A percentile compares a stretch with the other conserved stretches of the same genome.
Evolutionary conservation across 2,797 vertebrate genomes (phyloP).

Genomic region (Sebastes alutus): DNA sequence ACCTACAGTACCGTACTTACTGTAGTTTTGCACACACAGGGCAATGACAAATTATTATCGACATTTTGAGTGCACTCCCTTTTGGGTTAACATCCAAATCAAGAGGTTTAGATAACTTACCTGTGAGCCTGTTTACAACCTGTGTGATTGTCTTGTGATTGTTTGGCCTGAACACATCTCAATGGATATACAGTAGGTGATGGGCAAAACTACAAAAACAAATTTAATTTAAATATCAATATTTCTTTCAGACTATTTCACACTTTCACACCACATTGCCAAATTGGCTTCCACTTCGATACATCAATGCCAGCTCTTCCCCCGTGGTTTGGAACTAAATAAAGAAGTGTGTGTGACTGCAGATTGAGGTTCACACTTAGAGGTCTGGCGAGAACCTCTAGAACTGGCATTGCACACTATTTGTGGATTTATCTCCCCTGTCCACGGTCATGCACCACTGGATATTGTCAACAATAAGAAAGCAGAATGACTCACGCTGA

Average conservation of each 20-base stretch:
- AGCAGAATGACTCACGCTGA: constrained; percentile 19
- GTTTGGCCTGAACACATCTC: background rate
- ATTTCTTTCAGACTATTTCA: background rate
- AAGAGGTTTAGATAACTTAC: too few species aligned
- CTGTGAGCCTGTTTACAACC: background rate
- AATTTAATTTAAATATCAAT: background rate
- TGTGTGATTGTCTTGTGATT: background rate
- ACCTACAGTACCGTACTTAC: background rate
- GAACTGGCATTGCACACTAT: background rate
- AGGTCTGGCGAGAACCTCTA: background rate
- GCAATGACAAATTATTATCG: too few species aligned
- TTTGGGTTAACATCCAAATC: background rate
- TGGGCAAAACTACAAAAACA: background rate
- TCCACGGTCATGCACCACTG: constrained; percentile 17
- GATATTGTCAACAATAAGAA: constrained; percentile 33
- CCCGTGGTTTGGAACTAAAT: background rate
- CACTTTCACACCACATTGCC: background rate
- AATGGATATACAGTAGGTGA: background rate
- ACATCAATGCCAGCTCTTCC: background rate
- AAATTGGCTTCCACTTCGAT: background rate
- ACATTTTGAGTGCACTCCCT: background rate
- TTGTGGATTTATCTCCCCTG: constrained; percentile 22
- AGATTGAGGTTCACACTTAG: constrained; percentile 9
- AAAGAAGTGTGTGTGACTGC: background rate
- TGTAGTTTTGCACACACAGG: background rate